phyloP scores from a whole-genome alignment of 2,113 vertebrate species.

The Turnix velox region DNA sequence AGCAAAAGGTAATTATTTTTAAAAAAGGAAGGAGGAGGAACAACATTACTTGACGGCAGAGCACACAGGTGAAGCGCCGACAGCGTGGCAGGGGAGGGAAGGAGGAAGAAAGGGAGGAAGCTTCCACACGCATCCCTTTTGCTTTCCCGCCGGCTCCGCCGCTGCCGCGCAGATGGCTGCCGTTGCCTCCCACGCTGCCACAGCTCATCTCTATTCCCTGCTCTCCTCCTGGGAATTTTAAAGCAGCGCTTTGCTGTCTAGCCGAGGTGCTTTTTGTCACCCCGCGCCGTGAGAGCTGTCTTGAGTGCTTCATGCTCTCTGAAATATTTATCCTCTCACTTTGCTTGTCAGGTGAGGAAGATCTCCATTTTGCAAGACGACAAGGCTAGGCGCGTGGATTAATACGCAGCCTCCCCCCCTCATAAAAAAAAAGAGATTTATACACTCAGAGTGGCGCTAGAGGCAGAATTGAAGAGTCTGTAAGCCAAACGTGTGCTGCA shows the following conservation, averaged over 20 bases:
- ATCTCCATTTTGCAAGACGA: conserved; percentile 29
- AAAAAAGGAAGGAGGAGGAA: neutral
- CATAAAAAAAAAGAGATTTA: conserved; percentile 1
- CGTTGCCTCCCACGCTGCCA: conserved; percentile 7
- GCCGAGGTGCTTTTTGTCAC: conserved; percentile 20
- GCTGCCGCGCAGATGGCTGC: neutral
- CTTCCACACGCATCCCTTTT: neutral
- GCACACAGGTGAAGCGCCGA: accelerated
- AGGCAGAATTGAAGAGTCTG: neutral
- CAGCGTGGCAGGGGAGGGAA: accelerated
- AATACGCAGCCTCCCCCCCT: neutral
- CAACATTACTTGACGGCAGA: neutral
- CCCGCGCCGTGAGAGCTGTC: neutral
- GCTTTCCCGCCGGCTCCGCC: neutral
- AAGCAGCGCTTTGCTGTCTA: neutral
- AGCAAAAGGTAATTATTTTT: neutral
- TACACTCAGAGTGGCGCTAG: neutral
- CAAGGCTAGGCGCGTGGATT: neutral
- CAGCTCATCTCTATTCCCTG: neutral
- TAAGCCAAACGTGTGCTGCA: neutral
- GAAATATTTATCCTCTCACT: conserved; percentile 52
- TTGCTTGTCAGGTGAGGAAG: conserved; percentile 44
- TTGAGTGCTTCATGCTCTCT: neutral
- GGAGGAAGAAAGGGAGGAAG: too few species aligned
- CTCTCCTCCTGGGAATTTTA: neutral